These are phyloP conservation scores for Atherinosoma microstoma DNA, from an alignment of 2,797 vertebrate genomes.

Conservation along the genomic window DNA sequence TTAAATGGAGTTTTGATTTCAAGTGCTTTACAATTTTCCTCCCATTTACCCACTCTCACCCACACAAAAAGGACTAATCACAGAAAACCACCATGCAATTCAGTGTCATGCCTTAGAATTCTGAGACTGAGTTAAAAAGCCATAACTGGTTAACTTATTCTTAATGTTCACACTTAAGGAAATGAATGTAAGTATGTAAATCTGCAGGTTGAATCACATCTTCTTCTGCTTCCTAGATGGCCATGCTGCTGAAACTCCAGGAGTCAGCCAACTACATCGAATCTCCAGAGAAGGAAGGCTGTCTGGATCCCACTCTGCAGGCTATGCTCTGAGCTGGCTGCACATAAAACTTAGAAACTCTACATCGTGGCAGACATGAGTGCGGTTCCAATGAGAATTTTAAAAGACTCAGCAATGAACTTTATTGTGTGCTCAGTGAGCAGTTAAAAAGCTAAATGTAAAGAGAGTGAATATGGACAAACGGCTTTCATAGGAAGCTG, in stretches of 20 bases:
- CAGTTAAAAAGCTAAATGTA: conserved; percentile 56
- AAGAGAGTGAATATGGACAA: conserved; percentile 52
- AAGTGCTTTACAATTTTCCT: background rate
- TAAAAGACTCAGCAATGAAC: conserved; percentile 56
- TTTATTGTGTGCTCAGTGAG: conserved; percentile 67
- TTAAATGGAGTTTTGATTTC: background rate
- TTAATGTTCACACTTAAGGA: background rate
- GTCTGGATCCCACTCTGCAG: conserved; percentile 86
- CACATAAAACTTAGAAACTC: conserved; percentile 39
- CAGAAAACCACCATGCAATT: background rate
- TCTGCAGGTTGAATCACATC: conserved; percentile 13
- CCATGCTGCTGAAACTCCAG: conserved; percentile 98
- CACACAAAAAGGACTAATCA: no score
- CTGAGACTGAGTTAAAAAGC: accelerated
- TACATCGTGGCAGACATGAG: conserved; percentile 19
- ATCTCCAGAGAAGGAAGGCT: conserved; percentile 92
- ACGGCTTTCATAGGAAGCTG: conserved; percentile 60
- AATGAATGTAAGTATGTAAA: conserved; percentile 8
- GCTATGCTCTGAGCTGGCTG: conserved; percentile 72
- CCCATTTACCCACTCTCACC: background rate
- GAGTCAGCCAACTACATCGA: conserved; percentile 98
- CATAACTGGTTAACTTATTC: background rate
- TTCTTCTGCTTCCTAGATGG: conserved; percentile 86
- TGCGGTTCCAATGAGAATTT: conserved; percentile 56
- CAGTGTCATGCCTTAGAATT: background rate